Percentiles rank a stretch among this genome's conserved stretches.
Evolutionary conservation across 2,113 vertebrate genomes (phyloP).

Genomic region (Vulpes vulpes): DNA sequence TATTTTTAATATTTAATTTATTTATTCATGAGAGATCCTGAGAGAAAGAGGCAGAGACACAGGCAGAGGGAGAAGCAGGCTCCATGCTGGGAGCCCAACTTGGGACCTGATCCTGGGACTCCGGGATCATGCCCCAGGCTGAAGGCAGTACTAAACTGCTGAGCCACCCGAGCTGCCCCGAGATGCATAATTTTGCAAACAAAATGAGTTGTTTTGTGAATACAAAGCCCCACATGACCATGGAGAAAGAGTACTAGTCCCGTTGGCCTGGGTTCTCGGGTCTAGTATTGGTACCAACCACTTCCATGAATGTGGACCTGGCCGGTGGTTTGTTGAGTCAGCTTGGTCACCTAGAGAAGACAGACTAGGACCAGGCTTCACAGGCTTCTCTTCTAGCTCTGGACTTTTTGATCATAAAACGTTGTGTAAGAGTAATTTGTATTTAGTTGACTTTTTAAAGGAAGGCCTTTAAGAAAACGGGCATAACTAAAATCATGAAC

Average conservation of each 20-base stretch:
- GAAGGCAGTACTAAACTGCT: too few relatives aligned
- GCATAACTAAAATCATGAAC: background rate
- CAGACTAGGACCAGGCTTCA: background rate
- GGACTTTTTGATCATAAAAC: background rate
- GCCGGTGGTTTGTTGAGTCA: background rate
- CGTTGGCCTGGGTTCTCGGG: background rate
- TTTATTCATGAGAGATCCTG: too few relatives aligned
- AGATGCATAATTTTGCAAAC: background rate
- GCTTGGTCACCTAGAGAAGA: background rate
- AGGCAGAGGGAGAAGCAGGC: too few relatives aligned
- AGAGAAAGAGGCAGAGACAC: too few relatives aligned
- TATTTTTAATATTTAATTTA: too few relatives aligned
- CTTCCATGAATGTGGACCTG: background rate
- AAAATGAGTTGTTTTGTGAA: conserved; percentile 29
- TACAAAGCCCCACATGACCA: background rate
- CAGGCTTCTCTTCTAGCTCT: background rate
- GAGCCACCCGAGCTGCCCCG: too few relatives aligned
- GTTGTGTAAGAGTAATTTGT: background rate
- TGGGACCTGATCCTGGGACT: too few relatives aligned
- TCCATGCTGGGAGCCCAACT: too few relatives aligned
- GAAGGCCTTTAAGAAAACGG: conserved; percentile 14
- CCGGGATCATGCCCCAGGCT: too few relatives aligned
- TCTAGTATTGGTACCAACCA: background rate
- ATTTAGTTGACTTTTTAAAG: background rate
- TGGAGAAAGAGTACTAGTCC: background rate